Conservation (phyloP, 2,888 invertebrate genomes). For the Brachyptera risi region DNA sequence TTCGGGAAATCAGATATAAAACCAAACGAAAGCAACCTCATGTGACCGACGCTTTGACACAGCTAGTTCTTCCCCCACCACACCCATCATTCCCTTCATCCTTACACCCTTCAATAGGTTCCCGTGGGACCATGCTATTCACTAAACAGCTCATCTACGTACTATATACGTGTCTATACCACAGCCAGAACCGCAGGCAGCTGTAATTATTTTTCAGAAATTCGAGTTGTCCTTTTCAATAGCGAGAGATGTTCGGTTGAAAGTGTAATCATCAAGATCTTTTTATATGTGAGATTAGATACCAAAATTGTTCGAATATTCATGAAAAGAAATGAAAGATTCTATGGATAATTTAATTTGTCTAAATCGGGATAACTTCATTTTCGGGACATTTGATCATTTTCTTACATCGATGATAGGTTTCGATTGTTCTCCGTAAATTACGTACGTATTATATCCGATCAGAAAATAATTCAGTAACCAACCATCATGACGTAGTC, state of each 20-base stretch:
- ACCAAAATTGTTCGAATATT: no score
- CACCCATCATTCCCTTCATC: neutral
- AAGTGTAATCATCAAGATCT: no score
- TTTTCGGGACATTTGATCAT: no score
- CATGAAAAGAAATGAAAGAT: no score
- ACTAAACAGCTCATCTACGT: neutral
- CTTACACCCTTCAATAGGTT: conserved; percentile 1
- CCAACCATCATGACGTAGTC: no score
- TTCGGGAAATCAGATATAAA: conserved; percentile 20
- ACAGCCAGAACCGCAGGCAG: neutral
- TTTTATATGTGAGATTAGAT: neutral
- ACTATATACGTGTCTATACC: neutral
- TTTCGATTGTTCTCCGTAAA: no score
- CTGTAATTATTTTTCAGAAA: neutral
- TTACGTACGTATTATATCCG: no score
- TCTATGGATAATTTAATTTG: no score
- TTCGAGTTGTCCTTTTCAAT: no score
- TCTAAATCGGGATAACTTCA: no score
- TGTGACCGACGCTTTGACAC: conserved; percentile 16
- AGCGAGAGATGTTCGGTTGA: neutral
- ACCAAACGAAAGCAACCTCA: conserved; percentile 5
- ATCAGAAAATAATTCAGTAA: no score
- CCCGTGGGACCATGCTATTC: neutral
- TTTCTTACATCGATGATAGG: no score
- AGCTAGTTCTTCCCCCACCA: neutral